Base-by-base conservation (phyloP, 2,113 vertebrate species). In the Aix galericulata region DNA sequence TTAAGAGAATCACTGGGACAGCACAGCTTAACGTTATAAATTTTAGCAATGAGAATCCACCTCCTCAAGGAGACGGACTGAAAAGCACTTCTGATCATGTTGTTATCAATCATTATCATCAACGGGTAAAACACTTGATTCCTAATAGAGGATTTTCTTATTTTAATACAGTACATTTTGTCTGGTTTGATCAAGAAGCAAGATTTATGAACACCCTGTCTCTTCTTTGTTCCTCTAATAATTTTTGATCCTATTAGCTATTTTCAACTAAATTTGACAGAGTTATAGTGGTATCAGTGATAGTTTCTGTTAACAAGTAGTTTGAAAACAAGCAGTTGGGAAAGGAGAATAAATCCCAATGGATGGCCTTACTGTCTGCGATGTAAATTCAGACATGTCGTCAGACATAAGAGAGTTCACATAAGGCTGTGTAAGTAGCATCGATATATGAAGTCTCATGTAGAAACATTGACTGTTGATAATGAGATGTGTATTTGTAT, bases 1-100 rank as follows among this genome's bases (percentile, higher is more conserved):
- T 71, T 73, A 34, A 64, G 86, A 91, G 73, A 80, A 80, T 91
- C 84, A 44, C 48, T 62, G 75, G 78, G 81, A 73, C 26, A 53
- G 20, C 34, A 48, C 48, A 60, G n/a, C 22, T 92, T 84, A 82
- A 78, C 4, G 2, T 78, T 34, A 3, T 42, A 86, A 82, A 53
- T 92, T 78, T 25, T 82, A 94, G 71, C 69, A 85, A 62, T 8
- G 34, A 85, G 58, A 81, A 93, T 36, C 0, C 42, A 55, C 12
- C 42, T 15, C 18, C 40, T 74, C 17, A 66, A 91, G 79, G 71
- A 76, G 91, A 59, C 4, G 32, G 52, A 26, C 29, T 82, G 84
- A 93, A 93, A 91, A 31, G 17, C 32, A 50, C 48, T 53, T 53
- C 73, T 50, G 58, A 69, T 89, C 87, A 79, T 4, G 5, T 68